Evolutionary conservation across 1,140 invertebrate genomes (phyloP), one percentile per base, ranked within the genome.

Genomic region (Drosophila paulistorum): DNA sequence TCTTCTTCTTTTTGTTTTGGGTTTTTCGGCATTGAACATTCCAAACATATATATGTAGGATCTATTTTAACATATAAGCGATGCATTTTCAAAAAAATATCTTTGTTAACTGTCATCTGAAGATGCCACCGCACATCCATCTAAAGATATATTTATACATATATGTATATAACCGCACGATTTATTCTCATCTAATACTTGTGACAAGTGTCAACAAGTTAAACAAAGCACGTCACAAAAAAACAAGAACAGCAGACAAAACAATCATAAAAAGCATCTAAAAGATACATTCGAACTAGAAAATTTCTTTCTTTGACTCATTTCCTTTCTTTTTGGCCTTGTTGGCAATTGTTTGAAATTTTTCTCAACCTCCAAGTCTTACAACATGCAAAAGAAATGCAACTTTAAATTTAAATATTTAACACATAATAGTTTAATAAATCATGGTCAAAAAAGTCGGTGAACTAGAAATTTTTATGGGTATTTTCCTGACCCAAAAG

Each of bases 121-220:
- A 79, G 45, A 62, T 65, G 63, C 71, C 68, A 74, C 68, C 74
- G 75, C 75, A 76, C 83, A 85, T 87, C 79, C 79, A 87, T 85
- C 82, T 66, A 35, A 35, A 4, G 57, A 54, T 68, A 64, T 82
- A 60, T 71, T 68, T 72, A 51, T 68, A 80, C 1, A 23, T 23
- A 23, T 23, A 71, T 72, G 54, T 67, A 51, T 68, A 77, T 64
- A 80, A 63, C 67, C 67, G 37, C 30, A 67, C 68, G 70, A 86
- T 75, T 65, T 77, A 42, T 77, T 79, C 42, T 59, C 60, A 67
- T 79, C 77, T 57, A 69, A 71, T 83, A 14, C 79, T 82, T 77
- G 79, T 87, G 82, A 86, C 72, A 87, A 71, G 61, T 77, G 70
- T 74, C 65, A 67, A 73, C 63, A 67, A 37, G 55, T 23, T 51